A percentile compares a stretch with the other conserved stretches of the same genome.
Conservation (phyloP, 1,140 invertebrate genomes). For the Drosophila nigrodunni region DNA sequence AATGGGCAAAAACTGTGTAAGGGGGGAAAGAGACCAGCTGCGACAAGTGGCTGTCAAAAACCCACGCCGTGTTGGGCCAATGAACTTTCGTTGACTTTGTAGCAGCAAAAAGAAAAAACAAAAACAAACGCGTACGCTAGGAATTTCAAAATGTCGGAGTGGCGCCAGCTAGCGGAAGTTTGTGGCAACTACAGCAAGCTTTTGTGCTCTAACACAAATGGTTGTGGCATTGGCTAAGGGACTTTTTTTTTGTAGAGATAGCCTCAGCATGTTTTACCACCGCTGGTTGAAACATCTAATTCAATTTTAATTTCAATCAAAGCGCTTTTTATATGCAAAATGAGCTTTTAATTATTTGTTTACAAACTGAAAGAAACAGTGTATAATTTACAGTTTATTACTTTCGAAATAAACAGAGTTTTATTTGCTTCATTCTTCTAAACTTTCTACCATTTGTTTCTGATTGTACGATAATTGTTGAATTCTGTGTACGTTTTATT, state of each 20-base stretch:
- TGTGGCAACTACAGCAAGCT: not conserved
- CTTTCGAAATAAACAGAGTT: not conserved
- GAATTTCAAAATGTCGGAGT: slow-evolving; percentile 15
- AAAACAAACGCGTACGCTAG: slow-evolving; percentile 2
- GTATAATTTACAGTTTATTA: not conserved
- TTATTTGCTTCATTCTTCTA: not conserved
- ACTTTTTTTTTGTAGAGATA: slow-evolving; percentile 1
- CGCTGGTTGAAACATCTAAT: not conserved
- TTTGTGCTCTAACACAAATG: not conserved
- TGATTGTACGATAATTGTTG: not conserved
- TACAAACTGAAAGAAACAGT: not conserved
- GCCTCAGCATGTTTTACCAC: not conserved
- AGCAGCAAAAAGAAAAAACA: slow-evolving; percentile 2
- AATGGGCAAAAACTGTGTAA: slow-evolving; percentile 39
- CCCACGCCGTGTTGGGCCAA: slow-evolving; percentile 54
- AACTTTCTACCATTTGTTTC: too few relatives aligned
- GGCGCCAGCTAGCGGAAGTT: slow-evolving; percentile 23
- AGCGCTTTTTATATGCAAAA: not conserved
- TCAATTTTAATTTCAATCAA: slow-evolving; percentile 1
- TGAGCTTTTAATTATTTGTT: slow-evolving; percentile 6
- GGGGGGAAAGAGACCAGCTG: slow-evolving; percentile 8
- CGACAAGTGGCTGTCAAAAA: slow-evolving; percentile 69
- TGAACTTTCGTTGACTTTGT: slow-evolving; percentile 46
- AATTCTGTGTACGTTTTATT: not conserved
- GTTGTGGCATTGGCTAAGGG: slow-evolving; percentile 1